phyloP scores from a whole-genome alignment of 35 echinoderm and acorn worm species.

The Lytechinus variegatus region DNA sequence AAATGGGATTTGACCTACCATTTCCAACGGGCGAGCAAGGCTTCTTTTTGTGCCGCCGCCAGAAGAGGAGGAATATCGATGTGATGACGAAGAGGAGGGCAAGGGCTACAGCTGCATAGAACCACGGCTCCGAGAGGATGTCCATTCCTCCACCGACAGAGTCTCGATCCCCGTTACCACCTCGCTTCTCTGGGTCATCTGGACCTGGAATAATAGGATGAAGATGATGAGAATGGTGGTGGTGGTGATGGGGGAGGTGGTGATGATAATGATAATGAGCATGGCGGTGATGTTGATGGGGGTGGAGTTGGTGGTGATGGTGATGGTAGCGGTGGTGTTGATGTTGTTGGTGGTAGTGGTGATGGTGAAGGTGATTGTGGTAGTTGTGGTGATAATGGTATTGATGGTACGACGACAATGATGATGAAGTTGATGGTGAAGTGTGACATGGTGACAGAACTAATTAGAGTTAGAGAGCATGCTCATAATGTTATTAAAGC shows the following conservation, averaged over 20 bases:
- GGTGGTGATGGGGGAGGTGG: not conserved
- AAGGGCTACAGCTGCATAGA: conserved; percentile 47
- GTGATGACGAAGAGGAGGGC: conserved; percentile 37
- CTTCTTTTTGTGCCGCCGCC: conserved; percentile 44
- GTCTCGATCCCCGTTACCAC: not conserved
- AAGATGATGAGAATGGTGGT: not conserved
- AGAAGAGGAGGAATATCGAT: conserved; percentile 49
- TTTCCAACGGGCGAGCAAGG: conserved; percentile 17
- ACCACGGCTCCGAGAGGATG: conserved; percentile 57
- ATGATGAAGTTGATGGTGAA: too few species aligned
- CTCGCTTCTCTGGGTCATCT: conserved; percentile 31
- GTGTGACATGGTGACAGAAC: too few species aligned
- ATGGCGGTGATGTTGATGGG: too few species aligned
- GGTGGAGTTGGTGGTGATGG: too few species aligned
- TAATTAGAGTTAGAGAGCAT: too few species aligned
- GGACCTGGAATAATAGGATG: not conserved
- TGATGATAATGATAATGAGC: not conserved
- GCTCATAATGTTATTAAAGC: too few species aligned
- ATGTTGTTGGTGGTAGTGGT: too few species aligned
- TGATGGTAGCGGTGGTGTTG: too few species aligned
- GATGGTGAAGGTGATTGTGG: too few species aligned
- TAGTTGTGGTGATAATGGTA: too few species aligned
- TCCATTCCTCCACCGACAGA: not conserved
- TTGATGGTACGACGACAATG: too few species aligned
- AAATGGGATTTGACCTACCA: too few species aligned